Evolutionary conservation across 2,113 vertebrate genomes (phyloP).

Genomic region (Pristiophorus japonicus): DNA sequence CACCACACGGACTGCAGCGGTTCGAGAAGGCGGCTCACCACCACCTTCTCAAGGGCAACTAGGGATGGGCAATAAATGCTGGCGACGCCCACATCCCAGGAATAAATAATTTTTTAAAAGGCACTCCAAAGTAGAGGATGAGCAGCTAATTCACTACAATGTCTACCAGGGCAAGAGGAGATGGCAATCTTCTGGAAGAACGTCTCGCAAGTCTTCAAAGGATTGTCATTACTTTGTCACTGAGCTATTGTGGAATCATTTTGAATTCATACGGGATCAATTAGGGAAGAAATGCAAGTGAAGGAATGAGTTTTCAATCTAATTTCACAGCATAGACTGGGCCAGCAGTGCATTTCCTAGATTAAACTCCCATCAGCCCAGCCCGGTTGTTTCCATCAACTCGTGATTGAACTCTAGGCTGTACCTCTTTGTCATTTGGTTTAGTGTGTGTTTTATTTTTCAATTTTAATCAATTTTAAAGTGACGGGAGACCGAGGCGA

Average conservation of each 20-base stretch:
- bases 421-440: background rate
- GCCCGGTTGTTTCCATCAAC: too few species aligned
- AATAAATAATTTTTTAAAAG: too few species aligned
- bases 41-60: too few species aligned
- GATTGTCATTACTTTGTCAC: background rate
- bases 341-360: background rate
- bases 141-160: background rate
- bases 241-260: background rate
- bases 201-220: background rate
- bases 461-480: background rate
- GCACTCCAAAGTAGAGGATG: background rate
- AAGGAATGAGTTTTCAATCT: background rate
- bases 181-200: background rate
- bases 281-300: background rate
- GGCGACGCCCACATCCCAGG: too few species aligned
- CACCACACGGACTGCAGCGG: too few species aligned
- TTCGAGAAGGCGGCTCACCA: too few species aligned
- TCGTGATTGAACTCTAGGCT: background rate
- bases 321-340: background rate
- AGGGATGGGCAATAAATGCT: too few species aligned
- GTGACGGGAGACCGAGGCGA: background rate
- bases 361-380: background rate
- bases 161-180: background rate
- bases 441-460: background rate
- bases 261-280: background rate